Evolutionary conservation across 2,113 vertebrate species (phyloP).

Genomic region (Eulemur macaco): DNA sequence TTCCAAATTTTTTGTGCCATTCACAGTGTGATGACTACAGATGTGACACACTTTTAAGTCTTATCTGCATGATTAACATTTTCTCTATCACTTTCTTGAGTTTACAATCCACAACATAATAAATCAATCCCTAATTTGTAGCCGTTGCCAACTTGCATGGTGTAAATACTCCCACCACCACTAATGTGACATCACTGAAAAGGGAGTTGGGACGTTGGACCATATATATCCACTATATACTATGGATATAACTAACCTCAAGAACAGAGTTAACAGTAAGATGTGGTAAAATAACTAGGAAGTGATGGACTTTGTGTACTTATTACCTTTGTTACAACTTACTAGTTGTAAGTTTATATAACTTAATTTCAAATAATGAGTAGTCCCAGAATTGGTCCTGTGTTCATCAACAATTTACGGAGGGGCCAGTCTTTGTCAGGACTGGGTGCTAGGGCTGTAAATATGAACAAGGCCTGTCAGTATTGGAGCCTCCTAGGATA

Average conservation of each 20-base stretch:
- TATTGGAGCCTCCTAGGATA: not conserved
- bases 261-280: not conserved
- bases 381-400: not conserved
- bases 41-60: not conserved
- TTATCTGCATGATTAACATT: not conserved
- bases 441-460: not conserved
- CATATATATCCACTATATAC: not conserved
- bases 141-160: not conserved
- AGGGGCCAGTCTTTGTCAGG: not conserved
- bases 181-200: not conserved
- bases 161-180: not conserved
- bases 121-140: not conserved
- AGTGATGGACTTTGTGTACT: not conserved
- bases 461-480: not conserved
- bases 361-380: not conserved
- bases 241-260: not conserved
- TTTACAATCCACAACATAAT: not conserved
- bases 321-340: not conserved
- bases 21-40: not conserved
- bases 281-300: not conserved
- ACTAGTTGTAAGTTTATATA: not conserved
- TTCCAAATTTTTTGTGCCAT: not conserved
- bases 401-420: not conserved
- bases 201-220: not conserved
- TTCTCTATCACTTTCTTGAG: slow-evolving; percentile 3